Evolutionary conservation across 2,113 vertebrate species (phyloP), one percentile per base, ranked within the genome.

Genomic region (Tinamus guttatus): DNA sequence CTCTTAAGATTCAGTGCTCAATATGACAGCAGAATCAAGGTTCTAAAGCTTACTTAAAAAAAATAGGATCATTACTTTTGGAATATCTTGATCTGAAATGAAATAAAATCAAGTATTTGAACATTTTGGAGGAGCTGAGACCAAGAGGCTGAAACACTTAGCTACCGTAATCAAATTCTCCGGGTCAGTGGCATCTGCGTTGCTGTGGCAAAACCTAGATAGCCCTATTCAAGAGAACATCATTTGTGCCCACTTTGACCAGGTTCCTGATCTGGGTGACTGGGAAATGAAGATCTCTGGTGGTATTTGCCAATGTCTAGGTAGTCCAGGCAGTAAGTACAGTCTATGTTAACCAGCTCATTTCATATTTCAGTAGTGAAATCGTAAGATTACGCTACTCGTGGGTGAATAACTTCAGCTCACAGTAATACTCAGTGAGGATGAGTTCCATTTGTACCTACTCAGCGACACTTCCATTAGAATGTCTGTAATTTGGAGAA

Each of bases 321-420:
- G 5, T 13, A 56, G 2, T 21, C 27, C 36, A 34, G 16, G 5
- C 13, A 56, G 3, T 19, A 49, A 2, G 1, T 47, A 1, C 34
- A 76, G 6, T 13, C 30, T 34, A 7, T 1, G 0, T 67, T 70
- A 70, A 45, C 25, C 15, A 62, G 7, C 25, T 60, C 7, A 19
- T 85, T 69, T 62, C 43, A 13, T 40, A 52, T 13, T 51, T 65
- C 63, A 69, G 25, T 70, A 68, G 1, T 9, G 24, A 28, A 30
- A 30, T 30, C 32, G 88, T 81, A n/a, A 32, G 8, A 56, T 63
- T 54, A 52, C 4, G 41, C 6, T 63, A 20, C 16, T 67, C 51
- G 22, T 12, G 8, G 9, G 4, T 88, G 20, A 63, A 41, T 38
- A 40, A n/a, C 13, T 80, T 77, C n/a, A 78, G 2, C 9, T 52